These are phyloP conservation scores for Watsonalla binaria DNA, from an alignment of 2,888 invertebrate genomes.

Conservation along the genomic window DNA sequence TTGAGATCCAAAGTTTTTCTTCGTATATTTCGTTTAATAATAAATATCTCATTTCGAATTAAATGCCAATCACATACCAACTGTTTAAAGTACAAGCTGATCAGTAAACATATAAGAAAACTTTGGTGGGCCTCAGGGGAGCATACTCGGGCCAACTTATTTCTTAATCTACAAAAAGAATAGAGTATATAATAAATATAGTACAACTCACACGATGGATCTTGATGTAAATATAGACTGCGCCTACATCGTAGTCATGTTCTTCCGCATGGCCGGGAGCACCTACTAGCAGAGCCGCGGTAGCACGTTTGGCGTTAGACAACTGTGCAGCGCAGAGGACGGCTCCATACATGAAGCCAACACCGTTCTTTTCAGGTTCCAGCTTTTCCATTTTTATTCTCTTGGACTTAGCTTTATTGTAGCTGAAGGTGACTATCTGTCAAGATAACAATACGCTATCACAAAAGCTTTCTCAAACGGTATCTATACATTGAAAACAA, in stretches of 20 bases:
- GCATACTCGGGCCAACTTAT: too few species aligned
- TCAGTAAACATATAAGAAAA: too few species aligned
- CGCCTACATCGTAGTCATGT: slow-evolving; percentile 65
- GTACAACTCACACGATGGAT: slow-evolving; percentile 9
- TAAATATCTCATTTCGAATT: too few species aligned
- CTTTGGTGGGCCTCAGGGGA: too few species aligned
- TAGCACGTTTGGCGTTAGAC: slow-evolving; percentile 38
- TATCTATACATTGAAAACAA: too few species aligned
- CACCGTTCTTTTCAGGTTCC: slow-evolving; percentile 5
- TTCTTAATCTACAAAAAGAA: too few species aligned
- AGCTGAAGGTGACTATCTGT: slow-evolving; percentile 21
- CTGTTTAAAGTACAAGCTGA: too few species aligned
- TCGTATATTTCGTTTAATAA: too few species aligned
- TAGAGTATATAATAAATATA: neutral
- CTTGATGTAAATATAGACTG: slow-evolving; percentile 69
- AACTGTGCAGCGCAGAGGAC: slow-evolving; percentile 66
- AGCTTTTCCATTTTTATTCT: neutral
- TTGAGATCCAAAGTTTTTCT: too few species aligned
- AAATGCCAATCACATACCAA: too few species aligned
- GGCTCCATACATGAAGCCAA: slow-evolving; percentile 81
- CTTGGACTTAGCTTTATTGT: neutral
- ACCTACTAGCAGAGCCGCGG: slow-evolving; percentile 79
- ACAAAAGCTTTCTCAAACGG: neutral
- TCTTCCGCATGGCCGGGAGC: slow-evolving; percentile 66
- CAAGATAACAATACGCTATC: slow-evolving; percentile 2